Conservation (phyloP, 2,797 vertebrate species). For the Poeciliopsis infans region DNA sequence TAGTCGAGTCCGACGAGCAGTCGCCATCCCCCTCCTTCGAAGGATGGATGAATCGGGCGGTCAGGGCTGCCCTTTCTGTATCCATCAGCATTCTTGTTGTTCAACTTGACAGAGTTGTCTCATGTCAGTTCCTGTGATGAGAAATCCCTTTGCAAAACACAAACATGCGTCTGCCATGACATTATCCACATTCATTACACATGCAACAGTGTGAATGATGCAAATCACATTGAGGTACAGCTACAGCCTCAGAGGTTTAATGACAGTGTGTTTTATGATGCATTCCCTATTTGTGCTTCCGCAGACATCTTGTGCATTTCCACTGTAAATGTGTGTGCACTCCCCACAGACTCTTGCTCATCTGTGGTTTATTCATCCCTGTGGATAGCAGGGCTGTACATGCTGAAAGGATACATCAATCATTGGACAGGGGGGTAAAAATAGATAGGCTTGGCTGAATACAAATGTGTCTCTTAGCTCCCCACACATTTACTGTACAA, state of each 20-base stretch:
- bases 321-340: constrained; percentile 32
- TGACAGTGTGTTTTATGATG: constrained; percentile 15
- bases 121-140: constrained; percentile 24
- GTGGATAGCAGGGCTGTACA: constrained; percentile 65
- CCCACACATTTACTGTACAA: constrained; percentile 30
- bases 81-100: constrained; percentile 48
- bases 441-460: constrained; percentile 55
- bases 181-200: constrained; percentile 43
- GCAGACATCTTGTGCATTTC: constrained; percentile 15
- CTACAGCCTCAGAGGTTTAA: constrained; percentile 9
- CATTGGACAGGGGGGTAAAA: constrained; percentile 56
- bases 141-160: constrained; percentile 12
- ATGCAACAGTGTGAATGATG: constrained; percentile 57
- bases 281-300: constrained; percentile 14
- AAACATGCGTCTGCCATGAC: constrained; percentile 16
- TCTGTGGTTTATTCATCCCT: constrained; percentile 74
- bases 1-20: constrained; percentile 31
- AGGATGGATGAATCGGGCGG: not conserved
- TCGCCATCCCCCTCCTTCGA: not conserved
- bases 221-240: constrained; percentile 32
- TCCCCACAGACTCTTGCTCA: constrained; percentile 64
- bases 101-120: constrained; percentile 40
- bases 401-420: constrained; percentile 75
- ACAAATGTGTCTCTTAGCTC: constrained; percentile 53
- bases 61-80: constrained; percentile 44